These are phyloP conservation scores for Carposina sasakii DNA, from an alignment of 1,140 invertebrate species.

Conservation along the genomic window DNA sequence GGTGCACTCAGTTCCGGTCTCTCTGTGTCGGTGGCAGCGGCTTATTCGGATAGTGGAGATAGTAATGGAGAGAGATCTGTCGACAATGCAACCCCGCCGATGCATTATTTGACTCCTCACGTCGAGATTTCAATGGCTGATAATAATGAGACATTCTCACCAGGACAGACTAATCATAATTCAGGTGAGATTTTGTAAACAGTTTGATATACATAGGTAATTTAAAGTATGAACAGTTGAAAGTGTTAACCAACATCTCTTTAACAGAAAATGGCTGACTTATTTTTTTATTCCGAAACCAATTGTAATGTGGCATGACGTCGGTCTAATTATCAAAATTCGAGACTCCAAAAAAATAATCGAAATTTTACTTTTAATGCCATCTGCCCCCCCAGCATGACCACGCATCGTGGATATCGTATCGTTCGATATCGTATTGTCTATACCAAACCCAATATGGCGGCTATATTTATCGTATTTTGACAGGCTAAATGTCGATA, in stretches of 20 bases:
- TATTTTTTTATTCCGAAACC: too few species aligned
- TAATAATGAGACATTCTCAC: conserved; percentile 71
- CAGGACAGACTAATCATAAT: conserved; percentile 62
- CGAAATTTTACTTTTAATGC: too few species aligned
- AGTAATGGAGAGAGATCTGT: conserved; percentile 83
- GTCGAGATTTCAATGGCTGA: conserved; percentile 92
- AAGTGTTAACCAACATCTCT: too few species aligned
- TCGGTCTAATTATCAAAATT: not conserved
- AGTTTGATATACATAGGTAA: too few species aligned
- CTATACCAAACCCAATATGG: too few species aligned
- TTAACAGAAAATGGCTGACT: too few species aligned
- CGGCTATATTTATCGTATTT: too few species aligned
- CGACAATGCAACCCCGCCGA: conserved; percentile 88
- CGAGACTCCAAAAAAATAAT: not conserved
- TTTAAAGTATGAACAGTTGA: too few species aligned
- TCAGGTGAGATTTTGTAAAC: conserved; percentile 19
- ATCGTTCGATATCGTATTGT: too few species aligned
- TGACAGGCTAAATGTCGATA: too few species aligned
- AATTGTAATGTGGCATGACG: not conserved
- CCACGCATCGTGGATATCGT: too few species aligned
- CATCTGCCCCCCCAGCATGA: too few species aligned
- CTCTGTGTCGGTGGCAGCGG: conserved; percentile 76
- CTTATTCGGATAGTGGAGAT: conserved; percentile 85
- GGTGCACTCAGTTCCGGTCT: conserved; percentile 71
- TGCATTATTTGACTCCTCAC: conserved; percentile 91